Evolutionary conservation across 2,888 invertebrate genomes (phyloP).

Genomic region (Melanophora roralis): DNA sequence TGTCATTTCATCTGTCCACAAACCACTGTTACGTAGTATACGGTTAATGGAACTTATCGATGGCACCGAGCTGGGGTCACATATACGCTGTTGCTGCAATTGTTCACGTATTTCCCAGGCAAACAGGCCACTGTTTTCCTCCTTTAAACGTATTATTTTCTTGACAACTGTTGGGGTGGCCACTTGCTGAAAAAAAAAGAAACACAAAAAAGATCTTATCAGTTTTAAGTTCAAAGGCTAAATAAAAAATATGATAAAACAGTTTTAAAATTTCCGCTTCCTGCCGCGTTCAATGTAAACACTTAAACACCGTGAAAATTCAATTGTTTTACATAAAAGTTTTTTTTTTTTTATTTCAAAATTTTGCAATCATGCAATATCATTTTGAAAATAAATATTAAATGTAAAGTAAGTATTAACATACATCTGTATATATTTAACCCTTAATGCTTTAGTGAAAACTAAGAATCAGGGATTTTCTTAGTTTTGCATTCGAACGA

Average conservation of each 20-base stretch:
- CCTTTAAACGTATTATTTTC: constrained; percentile 94
- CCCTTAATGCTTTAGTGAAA: not conserved
- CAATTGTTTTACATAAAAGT: constrained; percentile 64
- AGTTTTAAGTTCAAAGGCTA: not conserved
- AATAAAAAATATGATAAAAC: not conserved
- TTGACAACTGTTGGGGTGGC: constrained; percentile 97
- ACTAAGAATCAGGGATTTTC: too few species aligned
- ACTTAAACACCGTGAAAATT: constrained; percentile 76
- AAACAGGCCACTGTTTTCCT: constrained; percentile 97
- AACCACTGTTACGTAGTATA: constrained; percentile 91
- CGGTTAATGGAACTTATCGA: constrained; percentile 97
- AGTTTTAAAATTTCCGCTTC: constrained; percentile 32
- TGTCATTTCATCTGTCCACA: constrained; percentile 84
- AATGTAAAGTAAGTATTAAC: too few species aligned
- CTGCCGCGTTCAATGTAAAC: constrained; percentile 41
- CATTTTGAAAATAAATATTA: not conserved
- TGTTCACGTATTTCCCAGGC: constrained; percentile 98
- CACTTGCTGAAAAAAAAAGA: constrained; percentile 86
- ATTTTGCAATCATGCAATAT: constrained; percentile 42
- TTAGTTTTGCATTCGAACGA: not conserved
- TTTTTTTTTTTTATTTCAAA: constrained; percentile 6
- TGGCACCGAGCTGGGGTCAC: constrained; percentile 93
- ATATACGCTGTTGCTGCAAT: constrained; percentile 91
- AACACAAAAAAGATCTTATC: constrained; percentile 3
- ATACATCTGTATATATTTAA: not conserved